These are phyloP conservation scores for Anoncus sp. DNA, from an alignment of 2,888 invertebrate species.

Conservation along the genomic window DNA sequence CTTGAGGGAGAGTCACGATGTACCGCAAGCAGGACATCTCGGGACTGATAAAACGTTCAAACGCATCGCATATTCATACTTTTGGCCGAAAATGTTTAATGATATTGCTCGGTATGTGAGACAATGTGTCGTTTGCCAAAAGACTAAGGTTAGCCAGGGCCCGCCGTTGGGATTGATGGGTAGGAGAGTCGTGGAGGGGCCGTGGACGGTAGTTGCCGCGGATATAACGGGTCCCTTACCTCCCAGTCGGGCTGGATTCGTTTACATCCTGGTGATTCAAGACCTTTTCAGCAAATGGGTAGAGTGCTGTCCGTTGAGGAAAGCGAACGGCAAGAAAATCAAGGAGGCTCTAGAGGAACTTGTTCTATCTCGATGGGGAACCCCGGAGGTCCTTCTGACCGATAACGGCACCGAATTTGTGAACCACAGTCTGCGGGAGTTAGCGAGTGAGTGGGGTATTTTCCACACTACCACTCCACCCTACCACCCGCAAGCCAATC, in stretches of 20 bases:
- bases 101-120: conserved; percentile 61
- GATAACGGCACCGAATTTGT: conserved; percentile 19
- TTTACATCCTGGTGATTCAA: conserved; percentile 63
- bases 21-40: conserved; percentile 60
- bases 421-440: not conserved
- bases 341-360: conserved; percentile 37
- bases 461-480: conserved; percentile 42
- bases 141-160: not conserved
- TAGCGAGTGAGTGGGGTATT: no score
- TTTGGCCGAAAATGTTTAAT: conserved; percentile 67
- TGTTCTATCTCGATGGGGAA: conserved; percentile 39
- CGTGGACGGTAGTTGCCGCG: conserved; percentile 58
- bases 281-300: conserved; percentile 60
- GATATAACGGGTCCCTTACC: conserved; percentile 64
- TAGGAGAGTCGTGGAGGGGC: conserved; percentile 23
- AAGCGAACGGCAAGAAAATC: conserved; percentile 53
- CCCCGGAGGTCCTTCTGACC: conserved; percentile 32
- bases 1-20: not conserved
- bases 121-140: conserved; percentile 37
- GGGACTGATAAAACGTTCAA: conserved; percentile 51
- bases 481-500: conserved; percentile 70
- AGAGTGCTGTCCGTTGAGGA: conserved; percentile 53
- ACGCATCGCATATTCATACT: conserved; percentile 45
- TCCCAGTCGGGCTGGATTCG: conserved; percentile 36
- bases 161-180: conserved; percentile 30